Percentiles rank a stretch among this genome's conserved stretches.
Conservation (phyloP, 2,113 vertebrate genomes). For the Cyanistes caeruleus region DNA sequence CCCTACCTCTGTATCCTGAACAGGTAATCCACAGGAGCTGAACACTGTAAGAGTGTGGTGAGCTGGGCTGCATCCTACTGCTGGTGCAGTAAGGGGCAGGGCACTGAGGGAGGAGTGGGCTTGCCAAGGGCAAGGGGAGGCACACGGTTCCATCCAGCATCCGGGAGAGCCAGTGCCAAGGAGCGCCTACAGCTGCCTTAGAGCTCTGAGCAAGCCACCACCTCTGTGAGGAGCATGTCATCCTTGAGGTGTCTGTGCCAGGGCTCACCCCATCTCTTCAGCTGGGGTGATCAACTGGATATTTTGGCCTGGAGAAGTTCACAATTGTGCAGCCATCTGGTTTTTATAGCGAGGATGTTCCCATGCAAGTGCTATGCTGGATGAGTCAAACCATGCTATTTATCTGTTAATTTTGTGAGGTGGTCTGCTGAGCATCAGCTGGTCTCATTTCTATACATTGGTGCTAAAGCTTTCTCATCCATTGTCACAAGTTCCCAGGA, state of each 20-base stretch:
- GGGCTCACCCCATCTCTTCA: background rate
- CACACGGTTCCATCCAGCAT: accelerated
- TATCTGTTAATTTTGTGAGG: background rate
- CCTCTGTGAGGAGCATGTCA: background rate
- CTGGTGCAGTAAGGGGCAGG: background rate
- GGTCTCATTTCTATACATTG: background rate
- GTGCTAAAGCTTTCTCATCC: background rate
- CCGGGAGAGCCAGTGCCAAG: background rate
- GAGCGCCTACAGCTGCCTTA: background rate
- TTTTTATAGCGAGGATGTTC: background rate
- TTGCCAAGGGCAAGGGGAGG: background rate
- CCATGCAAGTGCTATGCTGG: accelerated
- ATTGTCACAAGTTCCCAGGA: background rate
- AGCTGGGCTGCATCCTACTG: background rate
- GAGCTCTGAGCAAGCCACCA: background rate
- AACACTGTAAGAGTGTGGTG: background rate
- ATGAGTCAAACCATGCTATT: background rate
- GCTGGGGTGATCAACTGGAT: background rate
- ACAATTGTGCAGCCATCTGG: background rate
- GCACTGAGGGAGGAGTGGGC: background rate
- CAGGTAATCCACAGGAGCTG: background rate
- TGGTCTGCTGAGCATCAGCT: background rate
- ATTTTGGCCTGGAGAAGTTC: background rate
- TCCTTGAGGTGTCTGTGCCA: background rate
- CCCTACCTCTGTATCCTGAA: background rate